phyloP scores from a whole-genome alignment of 1,140 invertebrate genomes.

The Panagrolaimus sp. region DNA sequence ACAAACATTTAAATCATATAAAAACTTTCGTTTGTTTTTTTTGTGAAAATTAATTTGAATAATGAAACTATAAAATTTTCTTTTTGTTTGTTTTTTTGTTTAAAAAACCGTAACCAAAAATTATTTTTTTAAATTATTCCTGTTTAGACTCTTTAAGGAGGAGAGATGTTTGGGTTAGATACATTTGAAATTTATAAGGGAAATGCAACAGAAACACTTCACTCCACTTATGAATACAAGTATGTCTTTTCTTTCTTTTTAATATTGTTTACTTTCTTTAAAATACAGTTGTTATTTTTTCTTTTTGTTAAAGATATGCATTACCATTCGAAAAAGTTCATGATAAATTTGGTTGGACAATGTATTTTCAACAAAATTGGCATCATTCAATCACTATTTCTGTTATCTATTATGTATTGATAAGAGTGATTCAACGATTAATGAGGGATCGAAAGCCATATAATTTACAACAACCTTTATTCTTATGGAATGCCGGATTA shows the following conservation, averaged over 20 bases:
- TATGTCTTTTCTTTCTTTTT: slow-evolving; percentile 34
- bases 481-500: slow-evolving; percentile 82
- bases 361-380: slow-evolving; percentile 54
- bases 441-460: slow-evolving; percentile 84
- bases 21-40: too few species aligned
- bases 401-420: slow-evolving; percentile 50
- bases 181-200: slow-evolving; percentile 50
- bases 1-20: too few species aligned
- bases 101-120: too few species aligned
- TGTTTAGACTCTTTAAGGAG: too few species aligned
- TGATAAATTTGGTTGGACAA: slow-evolving; percentile 48
- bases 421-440: slow-evolving; percentile 67
- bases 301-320: slow-evolving; percentile 40
- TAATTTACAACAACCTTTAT: slow-evolving; percentile 75
- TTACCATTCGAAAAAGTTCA: slow-evolving; percentile 50
- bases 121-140: too few species aligned
- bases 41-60: too few species aligned
- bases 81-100: too few species aligned
- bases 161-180: slow-evolving; percentile 34
- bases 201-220: slow-evolving; percentile 42
- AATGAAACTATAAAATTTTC: too few species aligned
- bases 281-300: neutral
- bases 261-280: neutral
- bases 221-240: slow-evolving; percentile 48
- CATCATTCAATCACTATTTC: slow-evolving; percentile 57